Conservation (phyloP, 2,888 invertebrate species). For the Lordiphosa andalusiaca region DNA sequence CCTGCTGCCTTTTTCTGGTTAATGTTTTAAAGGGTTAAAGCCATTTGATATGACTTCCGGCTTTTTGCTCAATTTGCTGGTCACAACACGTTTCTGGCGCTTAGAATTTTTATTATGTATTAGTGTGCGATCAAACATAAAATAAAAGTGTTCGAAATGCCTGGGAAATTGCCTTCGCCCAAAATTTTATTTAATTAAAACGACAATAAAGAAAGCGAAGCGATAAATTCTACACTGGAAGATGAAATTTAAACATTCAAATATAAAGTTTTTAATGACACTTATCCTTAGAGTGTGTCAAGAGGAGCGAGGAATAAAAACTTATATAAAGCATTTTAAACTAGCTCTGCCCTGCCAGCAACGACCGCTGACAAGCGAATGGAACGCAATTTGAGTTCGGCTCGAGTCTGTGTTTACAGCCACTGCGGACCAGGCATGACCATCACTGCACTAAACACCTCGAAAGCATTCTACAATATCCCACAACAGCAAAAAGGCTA, state of each 20-base stretch:
- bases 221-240: not conserved
- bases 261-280: too few species aligned
- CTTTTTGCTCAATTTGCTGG: slow-evolving; percentile 48
- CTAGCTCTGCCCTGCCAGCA: too few species aligned
- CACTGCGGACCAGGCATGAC: too few species aligned
- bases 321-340: too few species aligned
- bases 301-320: too few species aligned
- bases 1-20: slow-evolving; percentile 21
- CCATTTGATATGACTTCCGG: slow-evolving; percentile 36
- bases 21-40: slow-evolving; percentile 43
- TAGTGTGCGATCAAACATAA: slow-evolving; percentile 19
- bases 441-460: too few species aligned
- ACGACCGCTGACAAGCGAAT: too few species aligned
- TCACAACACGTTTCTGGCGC: slow-evolving; percentile 61
- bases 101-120: slow-evolving; percentile 59
- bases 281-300: too few species aligned
- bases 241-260: not conserved
- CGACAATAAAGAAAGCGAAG: slow-evolving; percentile 3
- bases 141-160: slow-evolving; percentile 25
- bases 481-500: too few species aligned
- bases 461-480: too few species aligned
- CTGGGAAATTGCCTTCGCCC: slow-evolving; percentile 60
- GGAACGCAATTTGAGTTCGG: too few species aligned
- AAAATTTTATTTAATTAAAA: slow-evolving; percentile 71
- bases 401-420: too few species aligned